Evolutionary conservation across 1,140 invertebrate species (phyloP).

Genomic region (Harpegnathos saltator): DNA sequence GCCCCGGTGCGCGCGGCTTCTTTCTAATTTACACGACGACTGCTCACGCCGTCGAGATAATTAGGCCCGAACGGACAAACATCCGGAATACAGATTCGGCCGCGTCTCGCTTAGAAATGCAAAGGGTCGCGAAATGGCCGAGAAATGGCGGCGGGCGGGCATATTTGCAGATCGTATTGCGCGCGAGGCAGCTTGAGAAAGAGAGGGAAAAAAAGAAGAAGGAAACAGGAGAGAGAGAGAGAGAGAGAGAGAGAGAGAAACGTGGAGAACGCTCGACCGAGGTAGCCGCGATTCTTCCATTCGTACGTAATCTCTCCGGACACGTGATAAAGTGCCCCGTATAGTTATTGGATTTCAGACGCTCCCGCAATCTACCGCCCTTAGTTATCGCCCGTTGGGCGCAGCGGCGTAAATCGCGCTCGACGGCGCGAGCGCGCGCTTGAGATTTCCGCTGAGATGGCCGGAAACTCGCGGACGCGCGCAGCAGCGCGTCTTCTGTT

Average conservation of each 20-base stretch:
- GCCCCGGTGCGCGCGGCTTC: neutral
- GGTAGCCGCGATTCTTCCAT: neutral
- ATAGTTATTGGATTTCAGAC: neutral
- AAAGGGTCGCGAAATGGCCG: neutral
- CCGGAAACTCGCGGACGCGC: neutral
- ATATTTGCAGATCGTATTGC: neutral
- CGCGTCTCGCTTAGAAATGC: neutral
- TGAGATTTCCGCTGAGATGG: neutral
- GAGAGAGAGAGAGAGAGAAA: neutral
- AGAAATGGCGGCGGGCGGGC: neutral
- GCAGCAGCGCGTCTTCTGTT: too few relatives aligned
- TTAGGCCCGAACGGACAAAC: constrained; percentile 29
- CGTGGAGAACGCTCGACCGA: neutral
- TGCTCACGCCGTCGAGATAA: constrained; percentile 17
- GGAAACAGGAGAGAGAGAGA: too few relatives aligned
- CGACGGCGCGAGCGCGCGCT: neutral
- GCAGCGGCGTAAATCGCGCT: neutral
- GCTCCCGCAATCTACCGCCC: neutral
- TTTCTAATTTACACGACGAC: constrained; percentile 34
- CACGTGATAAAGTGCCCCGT: neutral
- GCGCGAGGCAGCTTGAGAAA: neutral
- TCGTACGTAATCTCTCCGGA: neutral
- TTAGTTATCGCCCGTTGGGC: neutral
- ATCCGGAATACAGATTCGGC: neutral
- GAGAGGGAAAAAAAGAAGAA: neutral